Evolutionary conservation across 2,797 vertebrate species (phyloP), one percentile per base, ranked within the genome.

Genomic region (Aphelocoma californica): DNA sequence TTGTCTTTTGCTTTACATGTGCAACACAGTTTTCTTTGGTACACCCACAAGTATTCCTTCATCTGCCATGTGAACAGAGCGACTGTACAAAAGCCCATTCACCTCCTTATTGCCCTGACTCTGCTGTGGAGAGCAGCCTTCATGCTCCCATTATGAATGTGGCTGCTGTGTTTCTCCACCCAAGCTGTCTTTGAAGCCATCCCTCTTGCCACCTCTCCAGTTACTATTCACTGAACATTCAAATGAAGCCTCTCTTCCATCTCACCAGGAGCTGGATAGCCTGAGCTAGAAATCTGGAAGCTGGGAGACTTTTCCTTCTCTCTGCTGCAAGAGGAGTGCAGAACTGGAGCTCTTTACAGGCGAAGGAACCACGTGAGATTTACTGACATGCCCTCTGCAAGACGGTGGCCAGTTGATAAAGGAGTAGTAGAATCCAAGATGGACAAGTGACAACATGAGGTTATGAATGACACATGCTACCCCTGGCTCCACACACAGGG

Each of bases 71-170:
- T 45, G 66, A 81, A 57, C 23, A 61, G 80, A 47, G 11, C 7
- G 29, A 24, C 24, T 7, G 20, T 29, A 54, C 16, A 13, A 34
- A 83, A 74, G 56, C 18, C 44, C 42, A 65, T 61, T 54, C 29
- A 50, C 4, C 26, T 87, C 44, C 44, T 60, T 8, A 18, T 6
- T 44, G 9, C 25, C 24, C 42, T 15, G 24, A 57, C 32, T 45
- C 36, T 2, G 6, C 32, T n/a, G 14, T 18, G 51, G 14, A 38
- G 19, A 58, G 47, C 0, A 2, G 38, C 34, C 36, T 53, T 69
- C 50, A 15, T 2, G 61, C 7, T 58, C n/a, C 34, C 2, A 1
- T 20, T 31, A 64, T 0, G 2, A 24, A 8, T 0, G 2, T 10
- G 48, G 44, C 48, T 64, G 48, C 73, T 48, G n/a, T 28, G 48